Conservation (phyloP, 2,888 invertebrate genomes). For the Latheticus oryzae region DNA sequence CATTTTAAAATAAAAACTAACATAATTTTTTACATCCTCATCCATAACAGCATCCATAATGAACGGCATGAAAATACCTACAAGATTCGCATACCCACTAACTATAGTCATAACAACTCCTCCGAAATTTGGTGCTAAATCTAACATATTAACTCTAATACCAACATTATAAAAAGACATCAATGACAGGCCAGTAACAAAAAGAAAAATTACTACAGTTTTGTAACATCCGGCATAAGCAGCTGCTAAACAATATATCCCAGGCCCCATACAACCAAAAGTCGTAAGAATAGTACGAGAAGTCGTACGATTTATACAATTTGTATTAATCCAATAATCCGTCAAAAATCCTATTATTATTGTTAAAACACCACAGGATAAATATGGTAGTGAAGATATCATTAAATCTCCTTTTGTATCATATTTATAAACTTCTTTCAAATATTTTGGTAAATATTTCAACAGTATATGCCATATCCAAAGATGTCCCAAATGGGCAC, state of each 20-base stretch:
- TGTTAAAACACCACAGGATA: not conserved
- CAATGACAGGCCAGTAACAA: not conserved
- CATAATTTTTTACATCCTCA: no score
- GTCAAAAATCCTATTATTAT: not conserved
- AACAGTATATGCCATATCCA: conserved; percentile 77
- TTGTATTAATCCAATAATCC: conserved; percentile 1
- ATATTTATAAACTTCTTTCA: not conserved
- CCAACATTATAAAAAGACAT: conserved; percentile 15
- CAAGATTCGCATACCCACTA: conserved; percentile 1
- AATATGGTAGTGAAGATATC: conserved; percentile 2
- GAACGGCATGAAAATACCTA: no score
- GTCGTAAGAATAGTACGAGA: conserved; percentile 3
- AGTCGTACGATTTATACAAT: conserved; percentile 67
- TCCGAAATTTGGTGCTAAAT: conserved; percentile 70
- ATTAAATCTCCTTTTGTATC: not conserved
- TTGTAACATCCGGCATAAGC: not conserved
- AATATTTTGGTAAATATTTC: conserved; percentile 60
- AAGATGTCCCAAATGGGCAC: conserved; percentile 76
- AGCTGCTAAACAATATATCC: conserved; percentile 66
- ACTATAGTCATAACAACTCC: conserved; percentile 70
- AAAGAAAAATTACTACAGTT: not conserved
- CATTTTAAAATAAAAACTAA: no score
- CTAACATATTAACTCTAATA: conserved; percentile 7
- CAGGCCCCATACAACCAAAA: conserved; percentile 68
- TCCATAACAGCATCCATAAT: no score